Base-by-base conservation (phyloP, 2,888 invertebrate genomes). In the Mesorhabditis sp. region DNA sequence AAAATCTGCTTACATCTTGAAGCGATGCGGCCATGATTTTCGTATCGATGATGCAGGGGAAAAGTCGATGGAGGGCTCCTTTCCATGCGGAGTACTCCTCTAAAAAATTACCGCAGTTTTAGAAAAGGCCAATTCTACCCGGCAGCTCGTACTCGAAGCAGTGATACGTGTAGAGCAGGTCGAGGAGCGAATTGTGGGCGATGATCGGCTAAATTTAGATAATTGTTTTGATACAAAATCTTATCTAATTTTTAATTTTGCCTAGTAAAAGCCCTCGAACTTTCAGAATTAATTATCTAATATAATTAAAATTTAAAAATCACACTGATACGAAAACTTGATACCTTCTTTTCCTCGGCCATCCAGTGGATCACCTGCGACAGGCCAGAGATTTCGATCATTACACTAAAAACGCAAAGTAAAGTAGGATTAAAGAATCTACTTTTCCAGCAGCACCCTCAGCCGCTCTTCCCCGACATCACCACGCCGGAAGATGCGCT, bases 181-280 rank as follows among this genome's bases (percentile, higher is more conserved):
- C 75, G 43, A 75, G 67, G 44, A 73, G 67, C 4, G 71, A 73
- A 45, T 75, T 73, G 69, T 75, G 75, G 4, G 69, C 72, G 13
- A 75, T 72, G 43, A 73, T 28, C 4, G 69, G 70, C 64, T 7
- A 63, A 7, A 58, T 58, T 58, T 13, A 58, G 58, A 58, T 58
- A 28, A 28, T 28, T 28, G n/a, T 28, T 28, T 28, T 28, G 1
- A 28, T 28, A 1, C 28, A 28, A 28, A 28, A 28, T 28, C 28
- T 28, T 1, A 28, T 28, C 1, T 28, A 28, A 28, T 28, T 28
- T 28, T 28, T 28, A 28, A 28, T 28, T 28, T 28, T 28, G 28
- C 28, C 28, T 28, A 28, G 28, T 28, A 28, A 28, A 28, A 28
- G 28, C 28, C 28, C 28, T 28, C 28, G 28, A 28, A 28, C 28